Base-by-base conservation (phyloP, 2,888 invertebrate genomes). In the Clitarchus hookeri region DNA sequence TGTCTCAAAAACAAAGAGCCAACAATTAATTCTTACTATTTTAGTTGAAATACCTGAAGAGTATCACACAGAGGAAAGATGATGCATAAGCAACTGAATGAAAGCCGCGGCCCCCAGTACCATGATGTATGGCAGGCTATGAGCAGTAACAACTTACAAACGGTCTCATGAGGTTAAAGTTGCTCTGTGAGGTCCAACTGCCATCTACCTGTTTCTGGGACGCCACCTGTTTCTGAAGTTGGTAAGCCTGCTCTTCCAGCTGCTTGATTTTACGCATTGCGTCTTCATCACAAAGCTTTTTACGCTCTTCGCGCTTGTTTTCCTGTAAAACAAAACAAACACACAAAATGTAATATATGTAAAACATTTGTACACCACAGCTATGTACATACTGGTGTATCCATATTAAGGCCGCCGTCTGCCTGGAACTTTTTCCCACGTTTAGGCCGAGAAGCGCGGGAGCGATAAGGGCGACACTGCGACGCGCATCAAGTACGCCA, bases 261-360 rank as follows among this genome's bases (percentile, higher is more conserved):
- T 97, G 97, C 90, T 98, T 98, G 88, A 99, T 98, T 91, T 98
- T 98, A 84, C 97, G 94, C 86, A 98, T 92, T 0, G 98, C 98
- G 91, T 99, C 98, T 90, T 99, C 98, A 91, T 99, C 99, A 0
- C 98, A 98, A 84, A 98, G 91, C 89, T 98, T 97, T 88, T 98
- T 96, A 48, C 96, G 93, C 89, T 97, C 97, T 91, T 98, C 98
- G 6, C 98, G 94, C 91, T 98, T 98, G 90, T 96, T 96, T 90
- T 98, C 98, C 94, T 96, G 90, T 86, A 87, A 88, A 82, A 87
- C 44, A 84, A 84, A 84, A 80, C 48, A 48, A 48, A 48, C 48
- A 48, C 1, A 13, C 48, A 48, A 48, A 48, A 48, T 13, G 11
- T 48, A 48, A 48, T 48, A 6, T 48, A 48, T 8, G 6, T 13